These are phyloP conservation scores for Alcedo quadribrachys DNA, from an alignment of 2,797 vertebrate species.

Conservation along the genomic window DNA sequence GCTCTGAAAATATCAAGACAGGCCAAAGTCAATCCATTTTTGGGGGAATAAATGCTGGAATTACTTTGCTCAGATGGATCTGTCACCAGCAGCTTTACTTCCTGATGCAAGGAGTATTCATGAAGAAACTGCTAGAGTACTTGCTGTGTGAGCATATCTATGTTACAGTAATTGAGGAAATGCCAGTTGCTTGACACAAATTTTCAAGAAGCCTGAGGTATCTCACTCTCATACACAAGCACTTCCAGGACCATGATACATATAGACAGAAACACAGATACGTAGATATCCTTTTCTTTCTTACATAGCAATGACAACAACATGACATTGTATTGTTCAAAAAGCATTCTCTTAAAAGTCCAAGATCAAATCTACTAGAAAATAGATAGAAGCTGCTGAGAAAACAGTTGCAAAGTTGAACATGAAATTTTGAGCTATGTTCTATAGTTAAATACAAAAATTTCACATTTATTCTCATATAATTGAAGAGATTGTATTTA, in stretches of 20 bases:
- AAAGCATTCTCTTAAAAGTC: not conserved
- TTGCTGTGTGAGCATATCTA: not conserved
- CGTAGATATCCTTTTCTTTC: accelerated
- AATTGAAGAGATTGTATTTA: not conserved
- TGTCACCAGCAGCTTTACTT: not conserved
- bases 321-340: not conserved
- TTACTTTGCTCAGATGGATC: not conserved
- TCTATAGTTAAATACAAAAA: not conserved
- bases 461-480: not conserved
- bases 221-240: not conserved
- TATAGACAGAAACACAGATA: not conserved
- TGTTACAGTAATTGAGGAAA: not conserved
- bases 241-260: not conserved
- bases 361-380: not conserved
- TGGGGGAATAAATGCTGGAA: not conserved
- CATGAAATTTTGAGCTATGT: not conserved
- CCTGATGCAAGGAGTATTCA: not conserved
- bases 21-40: not conserved
- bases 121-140: not conserved
- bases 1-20: not conserved
- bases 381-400: not conserved
- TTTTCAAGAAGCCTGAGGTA: not conserved
- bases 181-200: not conserved
- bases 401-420: not conserved
- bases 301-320: not conserved